These are phyloP conservation scores for Drosophila lini DNA, from an alignment of 1,140 invertebrate genomes.

Conservation along the genomic window DNA sequence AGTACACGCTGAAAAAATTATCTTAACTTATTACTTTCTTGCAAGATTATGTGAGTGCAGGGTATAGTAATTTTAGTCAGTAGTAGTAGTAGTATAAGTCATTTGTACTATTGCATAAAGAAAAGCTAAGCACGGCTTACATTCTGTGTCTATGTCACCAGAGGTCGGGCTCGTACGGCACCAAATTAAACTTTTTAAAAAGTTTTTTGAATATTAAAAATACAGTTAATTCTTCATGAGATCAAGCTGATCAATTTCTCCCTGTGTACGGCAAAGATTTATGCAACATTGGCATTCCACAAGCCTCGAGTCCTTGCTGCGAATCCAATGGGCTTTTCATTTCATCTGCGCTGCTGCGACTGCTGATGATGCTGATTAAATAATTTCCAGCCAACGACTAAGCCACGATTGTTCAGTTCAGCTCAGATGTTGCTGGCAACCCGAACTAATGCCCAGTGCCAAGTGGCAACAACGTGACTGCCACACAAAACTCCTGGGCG, in stretches of 20 bases:
- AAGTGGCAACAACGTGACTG: constrained; percentile 80
- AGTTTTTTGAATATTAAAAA: too few relatives aligned
- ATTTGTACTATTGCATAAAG: too few relatives aligned
- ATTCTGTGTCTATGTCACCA: too few relatives aligned
- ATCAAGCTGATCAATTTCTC: too few relatives aligned
- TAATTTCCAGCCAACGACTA: constrained; percentile 49
- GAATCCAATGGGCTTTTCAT: constrained; percentile 36
- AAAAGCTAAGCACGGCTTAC: too few relatives aligned
- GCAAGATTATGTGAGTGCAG: too few relatives aligned
- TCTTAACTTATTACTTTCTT: not conserved
- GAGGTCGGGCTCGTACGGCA: too few relatives aligned
- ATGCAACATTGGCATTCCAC: constrained; percentile 39
- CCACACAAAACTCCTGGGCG: constrained; percentile 58
- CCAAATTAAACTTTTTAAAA: too few relatives aligned
- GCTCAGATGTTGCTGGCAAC: constrained; percentile 31
- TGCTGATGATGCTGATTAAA: constrained; percentile 53
- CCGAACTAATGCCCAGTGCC: constrained; percentile 62
- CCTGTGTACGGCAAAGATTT: constrained; percentile 12
- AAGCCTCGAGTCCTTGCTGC: constrained; percentile 31
- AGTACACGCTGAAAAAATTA: not conserved
- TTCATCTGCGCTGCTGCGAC: constrained; percentile 32
- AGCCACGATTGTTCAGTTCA: constrained; percentile 36
- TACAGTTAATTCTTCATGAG: too few relatives aligned
- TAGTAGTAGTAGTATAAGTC: too few relatives aligned
- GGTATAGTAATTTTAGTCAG: too few relatives aligned